These are phyloP conservation scores for Lethrus apterus DNA, from an alignment of 1,140 invertebrate species.

Conservation along the genomic window DNA sequence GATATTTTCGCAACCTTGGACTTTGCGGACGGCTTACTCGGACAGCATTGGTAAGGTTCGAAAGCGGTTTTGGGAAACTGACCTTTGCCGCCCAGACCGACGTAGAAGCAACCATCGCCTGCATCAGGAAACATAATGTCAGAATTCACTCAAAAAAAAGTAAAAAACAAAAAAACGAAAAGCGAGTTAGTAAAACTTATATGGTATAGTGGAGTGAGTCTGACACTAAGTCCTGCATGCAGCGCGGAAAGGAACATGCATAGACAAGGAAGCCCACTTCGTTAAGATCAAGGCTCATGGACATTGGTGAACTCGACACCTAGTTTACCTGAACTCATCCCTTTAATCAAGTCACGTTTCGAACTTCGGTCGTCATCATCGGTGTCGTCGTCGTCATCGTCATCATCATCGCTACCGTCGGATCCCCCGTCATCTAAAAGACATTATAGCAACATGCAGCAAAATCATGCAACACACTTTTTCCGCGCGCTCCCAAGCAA, in stretches of 20 bases:
- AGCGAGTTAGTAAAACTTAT: too few relatives aligned
- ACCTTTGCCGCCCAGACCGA: slow-evolving; percentile 81
- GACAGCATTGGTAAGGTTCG: slow-evolving; percentile 85
- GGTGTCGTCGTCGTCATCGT: slow-evolving; percentile 45
- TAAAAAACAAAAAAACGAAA: too few relatives aligned
- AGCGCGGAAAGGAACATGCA: slow-evolving; percentile 31
- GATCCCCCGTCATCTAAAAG: slow-evolving; percentile 33
- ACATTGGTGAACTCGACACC: too few relatives aligned
- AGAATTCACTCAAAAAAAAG: slow-evolving; percentile 38
- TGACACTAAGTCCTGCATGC: slow-evolving; percentile 43
- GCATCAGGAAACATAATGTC: slow-evolving; percentile 57
- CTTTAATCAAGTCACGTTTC: slow-evolving; percentile 25
- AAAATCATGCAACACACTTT: slow-evolving; percentile 28
- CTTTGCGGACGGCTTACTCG: slow-evolving; percentile 57
- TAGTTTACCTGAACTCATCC: slow-evolving; percentile 32
- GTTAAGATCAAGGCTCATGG: too few relatives aligned
- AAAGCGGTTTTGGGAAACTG: slow-evolving; percentile 65
- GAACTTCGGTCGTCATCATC: slow-evolving; percentile 40
- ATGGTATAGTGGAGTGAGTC: slow-evolving; percentile 40
- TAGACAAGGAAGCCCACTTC: slow-evolving; percentile 32
- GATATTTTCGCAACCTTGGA: slow-evolving; percentile 61
- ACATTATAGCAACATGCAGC: slow-evolving; percentile 40
- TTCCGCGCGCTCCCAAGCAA: not conserved
- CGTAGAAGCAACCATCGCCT: slow-evolving; percentile 93
- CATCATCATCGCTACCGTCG: slow-evolving; percentile 44